phyloP scores from a whole-genome alignment of 2,888 invertebrate genomes.

The Nephrotoma guestfalica region DNA sequence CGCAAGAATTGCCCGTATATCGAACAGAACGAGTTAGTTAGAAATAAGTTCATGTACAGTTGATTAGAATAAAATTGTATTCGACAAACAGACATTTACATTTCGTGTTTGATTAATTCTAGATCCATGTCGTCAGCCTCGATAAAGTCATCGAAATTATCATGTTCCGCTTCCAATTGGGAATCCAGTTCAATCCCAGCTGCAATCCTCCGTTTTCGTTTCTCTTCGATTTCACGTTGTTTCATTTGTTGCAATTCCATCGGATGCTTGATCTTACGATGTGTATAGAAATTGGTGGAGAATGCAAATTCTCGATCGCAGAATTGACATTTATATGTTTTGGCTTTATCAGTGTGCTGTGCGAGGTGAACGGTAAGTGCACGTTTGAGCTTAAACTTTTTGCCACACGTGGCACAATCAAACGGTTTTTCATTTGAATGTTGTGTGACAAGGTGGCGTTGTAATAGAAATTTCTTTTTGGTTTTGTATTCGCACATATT shows the following conservation, averaged over 20 bases:
- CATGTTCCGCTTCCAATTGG: not conserved
- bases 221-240: not conserved
- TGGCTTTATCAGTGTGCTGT: conserved; percentile 5
- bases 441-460: conserved; percentile 11
- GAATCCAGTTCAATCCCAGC: not conserved
- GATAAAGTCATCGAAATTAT: not conserved
- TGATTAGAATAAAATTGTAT: not conserved
- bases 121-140: not conserved
- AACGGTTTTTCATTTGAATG: conserved; percentile 8
- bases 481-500: conserved; percentile 11
- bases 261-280: conserved; percentile 12
- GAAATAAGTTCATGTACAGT: not conserved
- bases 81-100: not conserved
- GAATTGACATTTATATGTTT: conserved; percentile 10
- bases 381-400: conserved; percentile 12
- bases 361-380: conserved; percentile 11
- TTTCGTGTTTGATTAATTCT: not conserved
- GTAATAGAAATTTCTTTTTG: conserved; percentile 10
- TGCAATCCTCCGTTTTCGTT: not conserved
- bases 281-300: conserved; percentile 13
- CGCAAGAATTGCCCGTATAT: conserved; percentile 44
- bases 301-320: conserved; percentile 11
- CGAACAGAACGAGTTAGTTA: conserved; percentile 15
- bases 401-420: conserved; percentile 8
- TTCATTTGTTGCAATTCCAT: conserved; percentile 8